Evolutionary conservation across 1,140 invertebrate genomes (phyloP), one percentile per base, ranked within the genome.

Genomic region (Vanessa tameamea): DNA sequence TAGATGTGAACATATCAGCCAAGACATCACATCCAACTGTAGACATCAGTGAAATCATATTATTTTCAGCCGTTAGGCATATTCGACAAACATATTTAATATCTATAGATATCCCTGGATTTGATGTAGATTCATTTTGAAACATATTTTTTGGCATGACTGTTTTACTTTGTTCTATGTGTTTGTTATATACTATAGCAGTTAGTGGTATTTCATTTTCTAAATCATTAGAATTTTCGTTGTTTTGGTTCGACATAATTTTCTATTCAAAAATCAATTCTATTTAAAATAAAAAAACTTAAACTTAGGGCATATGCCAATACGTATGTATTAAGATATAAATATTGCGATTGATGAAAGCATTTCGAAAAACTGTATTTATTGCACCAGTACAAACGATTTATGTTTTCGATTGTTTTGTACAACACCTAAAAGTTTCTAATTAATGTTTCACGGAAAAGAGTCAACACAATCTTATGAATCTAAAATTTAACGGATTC

Each of bases 1-100:
- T 73, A 47, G 75, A 69, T 15, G 78, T 64, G 76, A 82, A 86
- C 79, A 89, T 87, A 68, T 86, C 69, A 16, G 76, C 64, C 26
- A 87, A 43, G 15, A 76, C 31, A 50, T 72, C 66, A 66, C 75
- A 66, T 31, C 79, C 75, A 73, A 75, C 69, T 11, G 23, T 51
- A 69, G 77, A 50, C 51, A 78, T 64, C 63, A 86, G 59, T 1
- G 86, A 78, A 73, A 84, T 59, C 72, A 85, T 74, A 15, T 72
- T 67, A 53, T 71, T 74, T 8, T 81, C 71, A 13, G 69, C 61
- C 14, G 59, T 64, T 47, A 90, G 74, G 73, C 88, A 90, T 68
- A 87, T 81, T 61, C 86, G 80, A 61, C 88, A 90, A 26, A 87
- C 23, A 63, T 31, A 65, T 64, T 53, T 73, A 3, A 66, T 20